phyloP scores from a whole-genome alignment of 2,797 vertebrate species.

The Ctenopoma kingsleyae region DNA sequence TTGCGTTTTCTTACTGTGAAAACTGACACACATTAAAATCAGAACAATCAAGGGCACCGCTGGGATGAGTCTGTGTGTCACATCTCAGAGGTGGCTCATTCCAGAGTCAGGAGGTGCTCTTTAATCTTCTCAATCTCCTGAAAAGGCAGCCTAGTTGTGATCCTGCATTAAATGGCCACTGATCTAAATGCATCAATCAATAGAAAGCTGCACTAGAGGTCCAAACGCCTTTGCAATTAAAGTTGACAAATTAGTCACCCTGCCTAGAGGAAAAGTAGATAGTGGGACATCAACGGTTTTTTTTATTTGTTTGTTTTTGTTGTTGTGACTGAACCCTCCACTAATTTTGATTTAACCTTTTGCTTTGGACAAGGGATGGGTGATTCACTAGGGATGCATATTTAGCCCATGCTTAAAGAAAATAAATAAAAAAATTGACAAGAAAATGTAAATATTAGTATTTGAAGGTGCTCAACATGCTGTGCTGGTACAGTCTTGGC shows the following conservation, averaged over 20 bases:
- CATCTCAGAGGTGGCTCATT: conserved; percentile 18
- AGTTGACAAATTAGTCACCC: conserved; percentile 76
- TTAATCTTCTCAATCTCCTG: conserved; percentile 56
- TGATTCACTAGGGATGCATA: conserved; percentile 18
- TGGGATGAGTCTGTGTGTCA: conserved; percentile 22
- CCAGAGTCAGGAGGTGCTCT: conserved; percentile 30
- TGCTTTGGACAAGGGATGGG: conserved; percentile 24
- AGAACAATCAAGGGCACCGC: conserved; percentile 55
- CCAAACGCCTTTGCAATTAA: conserved; percentile 75
- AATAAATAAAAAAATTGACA: conserved; percentile 7
- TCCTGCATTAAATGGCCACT: conserved; percentile 80
- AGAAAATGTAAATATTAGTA: conserved; percentile 22
- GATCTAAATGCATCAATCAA: conserved; percentile 80
- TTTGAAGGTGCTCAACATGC: conserved; percentile 16
- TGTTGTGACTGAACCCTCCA: not conserved
- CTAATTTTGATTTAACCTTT: conserved; percentile 34
- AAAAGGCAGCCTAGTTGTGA: conserved; percentile 67
- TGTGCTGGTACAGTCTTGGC: conserved; percentile 24
- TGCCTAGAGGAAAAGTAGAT: conserved; percentile 37
- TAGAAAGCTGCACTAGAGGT: conserved; percentile 62
- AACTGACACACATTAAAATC: conserved; percentile 56
- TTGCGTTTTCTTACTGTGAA: conserved; percentile 49
- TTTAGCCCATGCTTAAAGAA: conserved; percentile 11
- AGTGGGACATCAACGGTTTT: conserved; percentile 18
- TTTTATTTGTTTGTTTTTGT: not conserved